Base-by-base conservation (phyloP, 2,797 vertebrate species). In the Pelobates cultripes region DNA sequence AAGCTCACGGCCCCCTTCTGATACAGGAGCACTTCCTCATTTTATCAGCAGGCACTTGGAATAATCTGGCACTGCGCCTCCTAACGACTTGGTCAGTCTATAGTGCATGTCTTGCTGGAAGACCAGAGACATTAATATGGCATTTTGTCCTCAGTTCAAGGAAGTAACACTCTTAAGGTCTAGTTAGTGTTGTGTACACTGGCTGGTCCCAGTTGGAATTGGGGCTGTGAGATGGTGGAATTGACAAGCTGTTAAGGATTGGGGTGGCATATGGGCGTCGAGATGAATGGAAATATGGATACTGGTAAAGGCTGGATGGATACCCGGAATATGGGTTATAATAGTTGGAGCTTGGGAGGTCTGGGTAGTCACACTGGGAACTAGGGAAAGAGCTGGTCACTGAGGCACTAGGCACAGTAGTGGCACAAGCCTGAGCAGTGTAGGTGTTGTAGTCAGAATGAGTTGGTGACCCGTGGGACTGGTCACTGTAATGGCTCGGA, bases 271-370 rank as follows among this genome's bases (percentile, higher is more conserved):
- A 99, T 63, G 97, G 92, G 4, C 97, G 94, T 79, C 97, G 93
- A 3, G 97, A 96, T 0, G 97, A 97, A 89, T 98, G 97, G 88
- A 98, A 98, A 86, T 98, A 98, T 0, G 97, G 97, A 83, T 98
- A 98, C 89, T 98, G 97, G 89, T 99, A 99, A 77, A 99, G 92
- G 87, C 96, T 91, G 73, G 97, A 97, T 0, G 97, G 93, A 87
- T 98, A 99, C 84, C 96, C 91, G 0, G 98, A 92, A 86, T 98
- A 99, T 0, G 97, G 95, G 85, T 94, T 95, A 90, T 98, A 99
- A 91, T 98, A 99, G 90, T 93, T 93, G 88, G 97, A 94, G 88
- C 95, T 95, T 93, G 98, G 97, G 75, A 98, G 95, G 91, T 99
- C 97, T 74, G 95, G 95, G 94, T 99, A 99, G 93, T 99, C 97